phyloP scores from a whole-genome alignment of 2,113 vertebrate species.

The Puntigrus tetrazona region DNA sequence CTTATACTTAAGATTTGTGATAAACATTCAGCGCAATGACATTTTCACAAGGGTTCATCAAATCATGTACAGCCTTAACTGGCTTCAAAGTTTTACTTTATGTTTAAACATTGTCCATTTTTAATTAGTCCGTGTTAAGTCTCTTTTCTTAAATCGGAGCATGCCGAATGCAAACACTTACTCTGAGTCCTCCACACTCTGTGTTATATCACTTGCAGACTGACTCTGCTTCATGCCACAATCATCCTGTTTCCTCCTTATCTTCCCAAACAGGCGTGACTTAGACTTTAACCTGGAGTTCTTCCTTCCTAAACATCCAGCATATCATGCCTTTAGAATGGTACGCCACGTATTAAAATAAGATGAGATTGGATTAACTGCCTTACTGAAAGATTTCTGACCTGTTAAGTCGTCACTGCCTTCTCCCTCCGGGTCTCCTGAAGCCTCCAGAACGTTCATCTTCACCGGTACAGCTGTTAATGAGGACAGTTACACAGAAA shows the following conservation, averaged over 20 bases:
- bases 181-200: constrained; percentile 76
- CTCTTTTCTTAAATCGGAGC: background rate
- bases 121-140: background rate
- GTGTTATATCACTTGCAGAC: constrained; percentile 78
- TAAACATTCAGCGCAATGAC: background rate
- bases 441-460: constrained; percentile 74
- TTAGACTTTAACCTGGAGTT: constrained; percentile 86
- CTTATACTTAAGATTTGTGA: background rate
- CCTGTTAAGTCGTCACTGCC: constrained; percentile 82
- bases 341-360: background rate
- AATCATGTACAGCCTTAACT: no score
- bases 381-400: constrained; percentile 63
- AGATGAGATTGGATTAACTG: background rate
- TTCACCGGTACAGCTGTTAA: constrained; percentile 51
- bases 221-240: constrained; percentile 78
- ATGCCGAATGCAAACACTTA: constrained; percentile 4
- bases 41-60: background rate
- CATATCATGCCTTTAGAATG: background rate
- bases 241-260: constrained; percentile 76
- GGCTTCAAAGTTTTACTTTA: no score
- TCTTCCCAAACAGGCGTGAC: constrained; percentile 81
- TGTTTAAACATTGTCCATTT: no score
- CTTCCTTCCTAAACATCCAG: constrained; percentile 78
- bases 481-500: constrained; percentile 39
- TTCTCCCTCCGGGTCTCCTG: constrained; percentile 79